Base-by-base conservation (phyloP, 2,113 vertebrate genomes). In the Notothenia rossii region DNA sequence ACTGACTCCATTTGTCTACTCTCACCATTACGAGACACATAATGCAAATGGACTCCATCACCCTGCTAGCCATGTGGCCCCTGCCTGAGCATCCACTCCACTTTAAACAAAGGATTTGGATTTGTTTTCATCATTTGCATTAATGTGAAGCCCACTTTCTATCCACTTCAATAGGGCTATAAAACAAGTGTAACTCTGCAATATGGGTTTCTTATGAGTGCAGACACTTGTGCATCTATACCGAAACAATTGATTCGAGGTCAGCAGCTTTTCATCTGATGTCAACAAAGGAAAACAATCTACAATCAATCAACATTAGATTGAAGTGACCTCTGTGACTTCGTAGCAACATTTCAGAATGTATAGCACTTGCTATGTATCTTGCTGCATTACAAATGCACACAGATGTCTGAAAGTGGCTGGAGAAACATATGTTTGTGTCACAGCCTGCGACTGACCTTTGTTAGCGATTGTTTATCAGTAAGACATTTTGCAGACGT, bases 1-100 rank as follows among this genome's bases (percentile, higher is more conserved):
- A 60, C 76, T 85, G 89, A 85, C 79, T 87, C 84, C 81, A 90
- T 92, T 90, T 92, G 90, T 84, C 68, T 82, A 29, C 54, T 77
- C 64, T 86, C 77, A 82, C 80, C 56, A 90, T 90, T 92, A 87
- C 49, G 43, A 58, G 69, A 75, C 56, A 75, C 69, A 76, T 73
- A 90, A 70, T 82, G 71, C 87, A 86, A 86, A 83, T 77, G 84
- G 72, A 80, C 77, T 88, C 67, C 29, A 71, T 89, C 77, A 75
- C 87, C 88, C 86, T 81, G 69, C 69, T 59, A 36, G 65, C 77
- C 81, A 75, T 77, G 76, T 72, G 67, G 86, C 81, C 72, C 14
- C 85, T 65, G 74, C 63, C 68, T 77, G 20, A 74, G 51, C 72
- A 59, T 55, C 54, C 55, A 46, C 76, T 76, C 36, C 72, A 77